Conservation (phyloP, 2,113 vertebrate genomes). For the Abramis brama region DNA sequence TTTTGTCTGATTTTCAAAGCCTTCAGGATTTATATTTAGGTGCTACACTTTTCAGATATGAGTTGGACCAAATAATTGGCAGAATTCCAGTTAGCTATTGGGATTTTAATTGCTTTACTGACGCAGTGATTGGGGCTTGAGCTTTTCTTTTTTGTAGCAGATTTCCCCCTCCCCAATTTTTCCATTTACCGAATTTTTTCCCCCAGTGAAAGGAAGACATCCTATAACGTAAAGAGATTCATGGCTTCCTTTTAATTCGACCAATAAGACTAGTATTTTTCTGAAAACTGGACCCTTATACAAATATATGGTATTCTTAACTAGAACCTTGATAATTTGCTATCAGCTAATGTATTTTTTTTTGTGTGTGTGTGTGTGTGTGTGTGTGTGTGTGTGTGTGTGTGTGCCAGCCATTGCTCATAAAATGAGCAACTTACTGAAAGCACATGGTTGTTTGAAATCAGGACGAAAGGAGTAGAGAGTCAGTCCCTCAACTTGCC, state of each 20-base stretch:
- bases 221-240: slow-evolving; percentile 55
- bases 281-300: slow-evolving; percentile 49
- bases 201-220: slow-evolving; percentile 46
- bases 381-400: slow-evolving; percentile 58
- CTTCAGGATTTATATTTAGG: slow-evolving; percentile 13
- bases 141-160: slow-evolving; percentile 42
- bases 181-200: background rate
- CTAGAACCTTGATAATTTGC: slow-evolving; percentile 60
- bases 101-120: slow-evolving; percentile 46
- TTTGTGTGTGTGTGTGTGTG: slow-evolving; percentile 39
- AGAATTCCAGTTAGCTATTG: slow-evolving; percentile 21
- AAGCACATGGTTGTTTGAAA: slow-evolving; percentile 62
- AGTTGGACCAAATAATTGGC: background rate
- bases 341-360: slow-evolving; percentile 59
- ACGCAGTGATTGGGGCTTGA: slow-evolving; percentile 50
- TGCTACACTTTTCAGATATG: background rate
- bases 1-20: background rate
- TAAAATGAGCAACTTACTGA: slow-evolving; percentile 61
- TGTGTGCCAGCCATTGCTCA: slow-evolving; percentile 65
- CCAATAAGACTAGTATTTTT: slow-evolving; percentile 51
- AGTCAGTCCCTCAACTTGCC: slow-evolving; percentile 62
- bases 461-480: slow-evolving; percentile 60
- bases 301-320: slow-evolving; percentile 41
- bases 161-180: slow-evolving; percentile 37
- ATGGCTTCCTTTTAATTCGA: slow-evolving; percentile 57